These are phyloP conservation scores for Alces alces DNA, from an alignment of 2,113 vertebrate genomes.

Conservation along the genomic window DNA sequence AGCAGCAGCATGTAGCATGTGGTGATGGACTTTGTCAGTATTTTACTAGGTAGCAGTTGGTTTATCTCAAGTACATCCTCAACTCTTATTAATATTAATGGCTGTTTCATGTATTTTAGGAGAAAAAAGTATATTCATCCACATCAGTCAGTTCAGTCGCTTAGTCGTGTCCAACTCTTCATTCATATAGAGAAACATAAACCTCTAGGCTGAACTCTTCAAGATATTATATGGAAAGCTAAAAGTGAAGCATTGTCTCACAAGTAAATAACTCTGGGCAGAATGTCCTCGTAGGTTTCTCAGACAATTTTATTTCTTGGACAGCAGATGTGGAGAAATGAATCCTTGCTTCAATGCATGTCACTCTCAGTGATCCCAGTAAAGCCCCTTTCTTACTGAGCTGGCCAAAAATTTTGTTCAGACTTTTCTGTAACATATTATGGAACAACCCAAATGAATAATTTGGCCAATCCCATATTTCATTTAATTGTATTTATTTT, in stretches of 20 bases:
- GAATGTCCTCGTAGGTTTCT: background rate
- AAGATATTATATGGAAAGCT: conserved; percentile 5
- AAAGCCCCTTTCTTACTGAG: background rate
- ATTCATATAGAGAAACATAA: background rate
- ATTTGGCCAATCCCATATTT: background rate
- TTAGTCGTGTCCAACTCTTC: background rate
- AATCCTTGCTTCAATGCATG: background rate
- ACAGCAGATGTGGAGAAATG: background rate
- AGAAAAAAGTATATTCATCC: background rate
- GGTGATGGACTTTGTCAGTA: background rate
- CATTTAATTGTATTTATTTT: background rate
- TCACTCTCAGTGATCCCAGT: background rate
- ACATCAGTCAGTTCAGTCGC: background rate
- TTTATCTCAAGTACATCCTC: background rate
- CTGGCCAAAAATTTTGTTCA: background rate
- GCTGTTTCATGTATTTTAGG: background rate
- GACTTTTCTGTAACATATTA: background rate
- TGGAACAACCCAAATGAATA: background rate
- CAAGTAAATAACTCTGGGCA: background rate
- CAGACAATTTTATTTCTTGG: conserved; percentile 3
- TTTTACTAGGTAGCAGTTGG: background rate
- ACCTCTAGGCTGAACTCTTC: background rate
- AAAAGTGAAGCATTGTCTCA: background rate
- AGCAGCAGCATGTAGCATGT: background rate
- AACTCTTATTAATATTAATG: background rate